A percentile compares a stretch with the other conserved stretches of the same genome.
Conservation (phyloP, 2,797 vertebrate genomes). For the Acropternis orthonyx region DNA sequence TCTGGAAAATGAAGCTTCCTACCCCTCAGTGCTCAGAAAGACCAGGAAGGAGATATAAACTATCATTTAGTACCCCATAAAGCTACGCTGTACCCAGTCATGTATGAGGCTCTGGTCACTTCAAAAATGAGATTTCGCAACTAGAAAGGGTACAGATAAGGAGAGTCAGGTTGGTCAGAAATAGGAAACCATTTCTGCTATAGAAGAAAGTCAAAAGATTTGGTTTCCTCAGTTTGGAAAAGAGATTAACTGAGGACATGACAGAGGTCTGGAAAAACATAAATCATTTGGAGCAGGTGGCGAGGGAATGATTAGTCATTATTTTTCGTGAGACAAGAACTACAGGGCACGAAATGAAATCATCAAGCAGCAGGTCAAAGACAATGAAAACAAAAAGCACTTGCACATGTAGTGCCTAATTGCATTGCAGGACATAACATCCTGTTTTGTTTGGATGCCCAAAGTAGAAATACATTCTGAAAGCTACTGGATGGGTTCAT, state of each 20-base stretch:
- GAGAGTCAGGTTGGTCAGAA: background rate
- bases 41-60: background rate
- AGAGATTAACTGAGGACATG: background rate
- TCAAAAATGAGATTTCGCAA: background rate
- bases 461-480: background rate
- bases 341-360: background rate
- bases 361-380: background rate
- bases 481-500: background rate
- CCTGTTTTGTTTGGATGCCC: background rate
- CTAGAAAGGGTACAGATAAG: background rate
- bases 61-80: background rate
- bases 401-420: background rate
- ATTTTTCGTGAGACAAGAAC: background rate
- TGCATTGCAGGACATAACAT: background rate
- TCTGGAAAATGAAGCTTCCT: background rate
- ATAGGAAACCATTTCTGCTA: background rate
- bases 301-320: background rate
- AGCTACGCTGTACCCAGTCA: background rate
- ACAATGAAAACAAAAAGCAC: background rate
- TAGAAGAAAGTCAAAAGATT: background rate
- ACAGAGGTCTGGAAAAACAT: background rate
- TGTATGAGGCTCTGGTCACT: background rate
- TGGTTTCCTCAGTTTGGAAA: background rate
- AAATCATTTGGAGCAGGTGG: background rate
- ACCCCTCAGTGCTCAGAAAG: background rate